Conservation (phyloP, 2,888 invertebrate genomes). For the Stenodera caucasica region DNA sequence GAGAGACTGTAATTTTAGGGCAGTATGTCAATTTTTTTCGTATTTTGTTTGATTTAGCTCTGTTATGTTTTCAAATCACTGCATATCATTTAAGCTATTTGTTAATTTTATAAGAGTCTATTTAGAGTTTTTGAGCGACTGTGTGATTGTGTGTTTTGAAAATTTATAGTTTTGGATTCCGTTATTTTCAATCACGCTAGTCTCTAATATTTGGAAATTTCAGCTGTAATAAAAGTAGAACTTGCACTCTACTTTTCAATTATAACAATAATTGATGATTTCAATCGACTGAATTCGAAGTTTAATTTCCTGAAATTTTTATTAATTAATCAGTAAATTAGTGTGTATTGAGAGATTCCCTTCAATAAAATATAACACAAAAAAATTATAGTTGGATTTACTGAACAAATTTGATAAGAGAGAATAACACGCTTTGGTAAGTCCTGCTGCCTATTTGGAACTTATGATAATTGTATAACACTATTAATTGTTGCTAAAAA, state of each 20-base stretch:
- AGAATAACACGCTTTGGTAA: background rate
- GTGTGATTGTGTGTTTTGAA: background rate
- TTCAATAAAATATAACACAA: background rate
- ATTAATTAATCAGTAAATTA: too few relatives aligned
- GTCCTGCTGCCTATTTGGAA: constrained; percentile 4
- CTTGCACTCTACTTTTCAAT: constrained; percentile 18
- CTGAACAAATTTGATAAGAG: background rate
- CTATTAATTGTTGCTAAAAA: background rate
- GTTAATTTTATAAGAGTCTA: constrained; percentile 14
- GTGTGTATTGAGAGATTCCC: background rate
- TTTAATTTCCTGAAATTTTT: too few relatives aligned
- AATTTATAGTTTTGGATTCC: background rate
- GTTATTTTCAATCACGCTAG: background rate
- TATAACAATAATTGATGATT: constrained; percentile 9
- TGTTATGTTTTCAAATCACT: constrained; percentile 19
- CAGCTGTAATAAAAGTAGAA: background rate
- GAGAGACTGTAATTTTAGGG: too few relatives aligned
- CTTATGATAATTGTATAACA: constrained; percentile 6
- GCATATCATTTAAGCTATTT: constrained; percentile 18
- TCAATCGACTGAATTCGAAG: too few relatives aligned
- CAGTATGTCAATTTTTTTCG: constrained; percentile 3
- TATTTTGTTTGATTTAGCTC: constrained; percentile 21
- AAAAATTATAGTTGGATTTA: constrained; percentile 5
- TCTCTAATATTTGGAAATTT: background rate
- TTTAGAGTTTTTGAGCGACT: background rate